Conservation (phyloP, 2,888 invertebrate species). For the Maniola hyperantus region DNA sequence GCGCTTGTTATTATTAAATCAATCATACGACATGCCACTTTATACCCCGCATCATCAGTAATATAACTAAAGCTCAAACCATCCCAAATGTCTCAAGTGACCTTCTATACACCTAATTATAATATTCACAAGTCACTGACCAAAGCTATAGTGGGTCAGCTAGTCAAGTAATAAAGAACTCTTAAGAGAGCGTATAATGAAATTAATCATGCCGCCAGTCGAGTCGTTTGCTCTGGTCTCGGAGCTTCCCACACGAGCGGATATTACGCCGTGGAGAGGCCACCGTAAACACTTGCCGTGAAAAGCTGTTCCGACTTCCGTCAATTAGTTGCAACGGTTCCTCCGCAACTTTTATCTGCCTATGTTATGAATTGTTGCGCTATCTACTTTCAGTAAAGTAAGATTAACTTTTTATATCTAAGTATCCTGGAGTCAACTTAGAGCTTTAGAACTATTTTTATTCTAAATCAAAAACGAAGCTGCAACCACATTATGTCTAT, state of each 20-base stretch:
- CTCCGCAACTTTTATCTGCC: slow-evolving; percentile 35
- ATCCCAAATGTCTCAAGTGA: too few relatives aligned
- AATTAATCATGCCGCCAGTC: slow-evolving; percentile 66
- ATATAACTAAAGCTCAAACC: too few relatives aligned
- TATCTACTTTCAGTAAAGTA: too few relatives aligned
- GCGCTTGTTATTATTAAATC: slow-evolving; percentile 68
- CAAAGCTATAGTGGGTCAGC: too few relatives aligned
- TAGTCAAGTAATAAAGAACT: slow-evolving; percentile 13
- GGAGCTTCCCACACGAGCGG: slow-evolving; percentile 66
- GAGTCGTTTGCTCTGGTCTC: slow-evolving; percentile 69
- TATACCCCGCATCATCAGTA: too few relatives aligned
- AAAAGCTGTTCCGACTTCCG: slow-evolving; percentile 63
- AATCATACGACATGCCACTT: slow-evolving; percentile 52
- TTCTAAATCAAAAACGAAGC: too few relatives aligned
- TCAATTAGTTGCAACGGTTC: slow-evolving; percentile 54
- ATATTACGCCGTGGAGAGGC: slow-evolving; percentile 75
- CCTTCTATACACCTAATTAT: too few relatives aligned
- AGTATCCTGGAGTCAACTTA: too few relatives aligned
- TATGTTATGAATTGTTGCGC: slow-evolving; percentile 8
- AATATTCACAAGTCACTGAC: too few relatives aligned
- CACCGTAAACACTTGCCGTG: slow-evolving; percentile 67
- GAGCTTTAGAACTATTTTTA: too few relatives aligned
- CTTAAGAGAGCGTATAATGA: slow-evolving; percentile 53
- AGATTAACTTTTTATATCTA: not conserved
- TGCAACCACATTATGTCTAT: too few relatives aligned